Conservation (phyloP, 2,888 invertebrate species). For the Eubasilissa splendida region DNA sequence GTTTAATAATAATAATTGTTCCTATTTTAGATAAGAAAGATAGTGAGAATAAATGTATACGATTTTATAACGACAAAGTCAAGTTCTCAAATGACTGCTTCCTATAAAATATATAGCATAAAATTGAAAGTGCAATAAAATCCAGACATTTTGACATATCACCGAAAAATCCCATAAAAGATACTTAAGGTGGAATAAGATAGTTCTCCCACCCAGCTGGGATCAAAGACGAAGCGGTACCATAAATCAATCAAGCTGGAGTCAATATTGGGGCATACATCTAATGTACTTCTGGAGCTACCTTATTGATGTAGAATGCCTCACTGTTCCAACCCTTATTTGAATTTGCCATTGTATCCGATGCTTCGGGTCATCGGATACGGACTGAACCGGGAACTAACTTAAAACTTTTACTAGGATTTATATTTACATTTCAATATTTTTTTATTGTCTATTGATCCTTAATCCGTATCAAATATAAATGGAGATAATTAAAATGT, state of each 20-base stretch:
- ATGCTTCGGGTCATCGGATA: too few species aligned
- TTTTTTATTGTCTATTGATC: too few species aligned
- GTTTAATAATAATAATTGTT: too few species aligned
- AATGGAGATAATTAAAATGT: too few species aligned
- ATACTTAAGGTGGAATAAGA: neutral
- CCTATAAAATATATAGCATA: neutral
- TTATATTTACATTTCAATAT: too few species aligned
- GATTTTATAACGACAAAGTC: too few species aligned
- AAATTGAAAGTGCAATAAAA: neutral
- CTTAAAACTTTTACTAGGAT: too few species aligned
- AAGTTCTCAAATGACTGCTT: too few species aligned
- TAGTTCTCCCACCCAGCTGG: slow-evolving; percentile 5
- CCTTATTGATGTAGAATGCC: neutral
- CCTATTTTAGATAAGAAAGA: too few species aligned
- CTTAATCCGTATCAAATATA: too few species aligned
- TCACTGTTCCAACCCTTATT: slow-evolving; percentile 3
- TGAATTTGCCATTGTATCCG: neutral
- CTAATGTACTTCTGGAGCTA: slow-evolving; percentile 4
- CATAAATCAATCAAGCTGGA: slow-evolving; percentile 47
- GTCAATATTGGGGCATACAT: slow-evolving; percentile 38
- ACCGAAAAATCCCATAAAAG: neutral
- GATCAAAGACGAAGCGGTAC: slow-evolving; percentile 18
- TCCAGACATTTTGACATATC: slow-evolving; percentile 6
- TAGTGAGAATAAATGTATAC: too few species aligned
- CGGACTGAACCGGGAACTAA: too few species aligned